These are phyloP conservation scores for Pedionomus torquatus DNA, from an alignment of 2,113 vertebrate species.

Conservation along the genomic window DNA sequence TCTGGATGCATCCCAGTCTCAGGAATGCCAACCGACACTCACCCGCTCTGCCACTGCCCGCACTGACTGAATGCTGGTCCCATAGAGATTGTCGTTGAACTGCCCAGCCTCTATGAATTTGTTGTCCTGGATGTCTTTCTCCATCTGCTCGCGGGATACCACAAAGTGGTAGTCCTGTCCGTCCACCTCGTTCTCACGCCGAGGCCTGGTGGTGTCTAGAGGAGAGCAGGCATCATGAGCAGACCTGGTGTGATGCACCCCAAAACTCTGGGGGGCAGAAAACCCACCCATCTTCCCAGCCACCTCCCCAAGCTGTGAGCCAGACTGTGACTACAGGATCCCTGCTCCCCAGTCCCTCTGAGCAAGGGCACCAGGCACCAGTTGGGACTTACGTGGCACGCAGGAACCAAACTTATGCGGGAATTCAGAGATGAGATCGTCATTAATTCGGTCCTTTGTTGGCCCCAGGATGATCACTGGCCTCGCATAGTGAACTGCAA, in stretches of 20 bases:
- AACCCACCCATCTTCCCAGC: rapidly evolving
- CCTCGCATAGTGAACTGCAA: constrained; percentile 93
- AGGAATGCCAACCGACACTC: background rate
- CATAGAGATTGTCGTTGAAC: constrained; percentile 98
- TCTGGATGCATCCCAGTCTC: rapidly evolving
- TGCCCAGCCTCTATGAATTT: constrained; percentile 98
- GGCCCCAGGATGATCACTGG: constrained; percentile 98
- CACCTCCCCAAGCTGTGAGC: rapidly evolving
- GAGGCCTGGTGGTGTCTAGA: constrained; percentile 93
- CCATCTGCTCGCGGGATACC: constrained; percentile 94
- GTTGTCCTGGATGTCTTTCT: constrained; percentile 99
- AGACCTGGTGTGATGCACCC: rapidly evolving
- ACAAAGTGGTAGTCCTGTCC: constrained; percentile 99
- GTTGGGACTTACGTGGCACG: constrained; percentile 90
- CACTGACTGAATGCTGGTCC: constrained; percentile 97
- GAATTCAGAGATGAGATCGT: constrained; percentile 98
- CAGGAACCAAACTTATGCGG: constrained; percentile 99
- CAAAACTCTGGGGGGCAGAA: background rate
- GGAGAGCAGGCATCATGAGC: background rate
- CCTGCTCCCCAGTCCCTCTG: background rate
- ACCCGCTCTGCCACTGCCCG: constrained; percentile 96
- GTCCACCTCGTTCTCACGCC: constrained; percentile 93
- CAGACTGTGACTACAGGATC: background rate
- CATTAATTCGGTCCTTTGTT: constrained; percentile 95
- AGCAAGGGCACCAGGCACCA: rapidly evolving